These are phyloP conservation scores for Tribolium castaneum DNA, from an alignment of 1,140 invertebrate genomes.

Conservation along the genomic window DNA sequence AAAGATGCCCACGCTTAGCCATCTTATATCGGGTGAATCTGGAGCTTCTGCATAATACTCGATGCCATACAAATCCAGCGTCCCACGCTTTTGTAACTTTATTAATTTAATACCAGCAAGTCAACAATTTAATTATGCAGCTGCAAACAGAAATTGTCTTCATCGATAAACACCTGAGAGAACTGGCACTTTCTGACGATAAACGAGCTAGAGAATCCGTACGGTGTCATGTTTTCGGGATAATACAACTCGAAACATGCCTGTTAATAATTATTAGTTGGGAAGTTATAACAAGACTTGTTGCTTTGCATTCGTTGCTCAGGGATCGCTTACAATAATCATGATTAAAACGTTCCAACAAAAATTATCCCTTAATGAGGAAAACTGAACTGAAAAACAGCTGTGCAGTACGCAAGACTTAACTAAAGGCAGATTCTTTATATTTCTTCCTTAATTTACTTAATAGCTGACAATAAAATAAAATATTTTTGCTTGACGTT, in stretches of 20 bases:
- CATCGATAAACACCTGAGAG: not conserved
- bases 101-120: slow-evolving; percentile 22
- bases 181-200: not conserved
- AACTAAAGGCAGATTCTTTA: too few species aligned
- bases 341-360: not conserved
- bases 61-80: not conserved
- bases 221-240: slow-evolving; percentile 1
- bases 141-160: slow-evolving; percentile 11
- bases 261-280: slow-evolving; percentile 19
- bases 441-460: too few species aligned
- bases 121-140: slow-evolving; percentile 29
- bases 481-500: too few species aligned
- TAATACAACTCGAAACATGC: slow-evolving; percentile 8
- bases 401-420: too few species aligned
- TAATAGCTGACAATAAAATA: too few species aligned
- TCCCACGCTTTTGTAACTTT: slow-evolving; percentile 11
- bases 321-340: not conserved
- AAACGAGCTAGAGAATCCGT: not conserved
- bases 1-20: slow-evolving; percentile 30
- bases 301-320: slow-evolving; percentile 7
- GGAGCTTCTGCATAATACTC: slow-evolving; percentile 4
- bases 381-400: too few species aligned
- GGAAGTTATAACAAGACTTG: slow-evolving; percentile 9
- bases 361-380: too few species aligned
- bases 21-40: slow-evolving; percentile 11